phyloP scores from a whole-genome alignment of 2,888 invertebrate genomes.

The Cephus sareptanus region DNA sequence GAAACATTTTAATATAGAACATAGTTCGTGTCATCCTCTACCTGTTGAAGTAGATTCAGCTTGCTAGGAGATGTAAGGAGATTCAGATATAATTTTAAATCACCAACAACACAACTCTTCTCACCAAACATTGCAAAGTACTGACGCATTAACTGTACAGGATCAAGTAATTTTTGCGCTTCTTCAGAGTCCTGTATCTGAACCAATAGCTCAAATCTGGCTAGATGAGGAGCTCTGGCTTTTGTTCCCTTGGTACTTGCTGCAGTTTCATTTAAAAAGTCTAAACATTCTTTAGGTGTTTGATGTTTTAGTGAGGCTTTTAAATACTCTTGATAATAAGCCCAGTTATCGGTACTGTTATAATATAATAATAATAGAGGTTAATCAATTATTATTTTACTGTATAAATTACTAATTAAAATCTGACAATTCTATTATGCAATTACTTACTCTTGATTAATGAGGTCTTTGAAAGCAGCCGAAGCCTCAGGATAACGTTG shows the following conservation, averaged over 20 bases:
- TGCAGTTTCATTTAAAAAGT: slow-evolving; percentile 60
- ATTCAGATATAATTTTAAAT: slow-evolving; percentile 80
- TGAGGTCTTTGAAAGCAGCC: slow-evolving; percentile 77
- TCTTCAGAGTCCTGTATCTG: slow-evolving; percentile 69
- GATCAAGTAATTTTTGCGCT: slow-evolving; percentile 63
- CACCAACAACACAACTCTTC: slow-evolving; percentile 87
- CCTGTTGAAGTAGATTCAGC: slow-evolving; percentile 67
- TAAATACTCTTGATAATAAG: slow-evolving; percentile 67
- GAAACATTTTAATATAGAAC: not conserved
- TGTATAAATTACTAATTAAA: not conserved
- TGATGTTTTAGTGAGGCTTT: slow-evolving; percentile 55
- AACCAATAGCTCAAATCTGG: slow-evolving; percentile 81
- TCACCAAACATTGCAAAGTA: slow-evolving; percentile 87
- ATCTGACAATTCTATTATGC: not conserved
- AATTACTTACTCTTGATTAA: slow-evolving; percentile 76
- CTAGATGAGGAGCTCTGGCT: slow-evolving; percentile 85
- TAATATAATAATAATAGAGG: slow-evolving; percentile 9
- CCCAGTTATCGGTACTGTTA: slow-evolving; percentile 66
- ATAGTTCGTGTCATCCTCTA: slow-evolving; percentile 20
- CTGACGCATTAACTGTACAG: slow-evolving; percentile 77
- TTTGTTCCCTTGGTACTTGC: slow-evolving; percentile 43
- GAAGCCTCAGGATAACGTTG: slow-evolving; percentile 82
- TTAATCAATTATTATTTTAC: not conserved
- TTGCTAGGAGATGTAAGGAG: slow-evolving; percentile 76
- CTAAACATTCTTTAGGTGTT: slow-evolving; percentile 56